phyloP scores from a whole-genome alignment of 2,797 vertebrate species.

The Semaprochilodus insignis region DNA sequence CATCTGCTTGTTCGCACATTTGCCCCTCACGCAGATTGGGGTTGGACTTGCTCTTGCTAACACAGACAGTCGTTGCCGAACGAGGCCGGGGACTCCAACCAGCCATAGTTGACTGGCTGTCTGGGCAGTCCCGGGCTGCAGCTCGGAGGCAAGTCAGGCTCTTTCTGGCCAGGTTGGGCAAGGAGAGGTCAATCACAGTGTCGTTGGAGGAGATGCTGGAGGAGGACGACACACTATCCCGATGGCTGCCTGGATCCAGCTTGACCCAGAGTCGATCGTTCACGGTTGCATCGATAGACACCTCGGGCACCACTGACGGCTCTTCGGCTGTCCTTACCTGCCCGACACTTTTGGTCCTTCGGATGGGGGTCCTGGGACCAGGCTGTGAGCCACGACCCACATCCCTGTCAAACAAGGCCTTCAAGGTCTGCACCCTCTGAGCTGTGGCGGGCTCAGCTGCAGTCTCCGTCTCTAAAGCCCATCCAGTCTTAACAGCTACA shows the following conservation, averaged over 20 bases:
- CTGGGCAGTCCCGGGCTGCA: slow-evolving; percentile 60
- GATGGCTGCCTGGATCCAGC: slow-evolving; percentile 82
- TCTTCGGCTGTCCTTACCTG: slow-evolving; percentile 63
- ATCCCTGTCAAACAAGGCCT: slow-evolving; percentile 59
- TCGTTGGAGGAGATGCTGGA: slow-evolving; percentile 95
- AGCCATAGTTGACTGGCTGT: slow-evolving; percentile 56
- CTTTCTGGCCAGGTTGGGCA: slow-evolving; percentile 86
- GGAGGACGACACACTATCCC: slow-evolving; percentile 91
- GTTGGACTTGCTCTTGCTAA: slow-evolving; percentile 92
- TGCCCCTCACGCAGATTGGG: slow-evolving; percentile 82
- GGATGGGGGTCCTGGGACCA: slow-evolving; percentile 65
- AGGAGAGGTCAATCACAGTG: slow-evolving; percentile 91
- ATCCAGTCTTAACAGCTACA: slow-evolving; percentile 35
- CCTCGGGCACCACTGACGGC: slow-evolving; percentile 78
- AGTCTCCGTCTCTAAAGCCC: slow-evolving; percentile 18
- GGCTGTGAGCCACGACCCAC: slow-evolving; percentile 48
- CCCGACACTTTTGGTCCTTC: slow-evolving; percentile 81
- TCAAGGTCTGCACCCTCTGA: slow-evolving; percentile 51
- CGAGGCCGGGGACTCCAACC: slow-evolving; percentile 68
- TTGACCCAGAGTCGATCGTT: slow-evolving; percentile 92
- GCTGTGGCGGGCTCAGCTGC: slow-evolving; percentile 18
- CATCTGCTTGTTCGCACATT: slow-evolving; percentile 59
- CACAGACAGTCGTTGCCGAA: slow-evolving; percentile 65
- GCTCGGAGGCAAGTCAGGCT: slow-evolving; percentile 77
- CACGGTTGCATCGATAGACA: slow-evolving; percentile 85